Base-by-base conservation (phyloP, 2,113 vertebrate genomes). In the Centrocercus urophasianus region DNA sequence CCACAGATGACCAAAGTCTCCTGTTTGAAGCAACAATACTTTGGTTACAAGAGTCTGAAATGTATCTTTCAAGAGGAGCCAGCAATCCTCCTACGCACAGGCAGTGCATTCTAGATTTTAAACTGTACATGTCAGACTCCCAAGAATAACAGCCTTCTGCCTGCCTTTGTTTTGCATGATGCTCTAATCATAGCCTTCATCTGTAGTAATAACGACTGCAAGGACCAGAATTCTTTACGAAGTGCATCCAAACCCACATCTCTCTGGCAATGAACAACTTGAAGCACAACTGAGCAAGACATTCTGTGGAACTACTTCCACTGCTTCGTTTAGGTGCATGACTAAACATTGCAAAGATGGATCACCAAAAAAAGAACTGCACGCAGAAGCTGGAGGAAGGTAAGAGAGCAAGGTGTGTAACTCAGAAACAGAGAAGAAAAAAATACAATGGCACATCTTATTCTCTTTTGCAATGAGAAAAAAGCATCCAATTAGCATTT, bases 21-120 rank as follows among this genome's bases (percentile, higher is more conserved):
- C 42, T 61, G 16, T 71, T 83, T 63, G 50, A 34, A 74, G 79
- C 36, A 90, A 52, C 6, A 63, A 14, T 24, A 9, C 16, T 10
- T 54, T 21, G 64, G 45, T 22, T 74, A 83, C 38, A 80, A 91
- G 89, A 79, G 52, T 43, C 70, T 77, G 42, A 88, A 86, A 47
- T 42, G 30, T 11, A 43, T 67, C 85, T 87, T 82, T n/a, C 60
- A 82, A 91, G 42, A 83, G 77, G 43, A 79, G 65, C 40, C 43
- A 91, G 71, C 48, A 82, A 59, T 63, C 71, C 72, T 95, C 89
- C 90, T 79, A 85, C 90, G 80, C 9, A 19, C 2, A 42, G 56
- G 43, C 59, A 93, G 60, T 21, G 66, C 54, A 77, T 94, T 88
- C 78, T 45, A 88, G 67, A 91, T 85, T 73, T 63, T n/a, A 11